Base-by-base conservation (phyloP, 2,113 vertebrate genomes). In the Oreochromis aureus region DNA sequence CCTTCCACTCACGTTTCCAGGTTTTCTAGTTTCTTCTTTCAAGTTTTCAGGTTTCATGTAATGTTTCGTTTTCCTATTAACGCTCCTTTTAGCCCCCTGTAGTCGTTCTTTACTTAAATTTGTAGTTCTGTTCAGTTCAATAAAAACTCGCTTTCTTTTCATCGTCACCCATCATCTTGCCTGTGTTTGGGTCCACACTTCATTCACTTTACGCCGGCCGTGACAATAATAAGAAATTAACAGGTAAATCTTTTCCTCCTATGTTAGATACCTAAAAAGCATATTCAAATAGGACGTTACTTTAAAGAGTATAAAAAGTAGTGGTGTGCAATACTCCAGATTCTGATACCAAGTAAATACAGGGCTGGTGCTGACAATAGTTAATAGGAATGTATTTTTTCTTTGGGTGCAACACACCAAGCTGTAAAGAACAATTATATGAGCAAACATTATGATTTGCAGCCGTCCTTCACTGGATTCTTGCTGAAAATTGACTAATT, bases 141-240 rank as follows among this genome's bases (percentile, higher is more conserved):
- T n/a, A 63, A 63, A 63, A 63, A 36, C 18, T 61, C 0, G 58
- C 30, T 11, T 19, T 63, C 3, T 36, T 63, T 63, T 63, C 59
- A 63, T 63, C 2, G 18, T 63, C 30, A 36, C 4, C 32, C 59
- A 36, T 63, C 0, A 63, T 63, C 10, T 36, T 36, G 6, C 18
- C 18, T 63, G 3, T 6, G 2, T 63, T 63, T 63, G 30, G 0
- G 16, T 63, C 1, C 30, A 18, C 30, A 32, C 5, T 10, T 63
- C 16, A 63, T 0, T 63, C 18, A 36, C 36, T 36, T 32, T 0
- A 36, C 1, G 0, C 9, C 0, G 18, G 30, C 9, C 0, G 2
- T 63, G 0, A 63, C 59, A 36, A 36, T 63, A 63, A 36, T 36
- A 63, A n/a, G 10, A 36, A 63, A 36, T 63, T 63, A 63, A 36